Base-by-base conservation (phyloP, 2,797 vertebrate species). In the Melanotaenia trifasciata region DNA sequence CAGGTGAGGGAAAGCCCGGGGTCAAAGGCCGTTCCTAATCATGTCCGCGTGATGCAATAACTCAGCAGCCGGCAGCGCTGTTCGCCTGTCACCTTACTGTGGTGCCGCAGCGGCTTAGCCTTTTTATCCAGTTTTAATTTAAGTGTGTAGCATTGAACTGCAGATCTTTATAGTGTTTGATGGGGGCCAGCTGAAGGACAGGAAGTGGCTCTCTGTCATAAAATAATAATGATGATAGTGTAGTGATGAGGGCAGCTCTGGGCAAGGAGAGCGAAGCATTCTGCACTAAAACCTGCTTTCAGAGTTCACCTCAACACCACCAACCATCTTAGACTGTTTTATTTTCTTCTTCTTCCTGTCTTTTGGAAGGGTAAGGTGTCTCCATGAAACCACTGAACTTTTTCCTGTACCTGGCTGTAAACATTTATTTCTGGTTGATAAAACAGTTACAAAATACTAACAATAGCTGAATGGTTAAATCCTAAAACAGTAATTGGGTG, bases 161-260 rank as follows among this genome's bases (percentile, higher is more conserved):
- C 2, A 53, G 68, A 50, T 53, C 70, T 69, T 38, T 10, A 30
- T 35, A 5, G 80, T 11, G 67, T 67, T 61, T 65, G 74, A 87
- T 86, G 86, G 82, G 82, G 90, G 77, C 51, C 75, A 5, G 28
- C 61, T 84, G 87, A 92, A 93, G 91, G 92, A 85, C 91, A 70
- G 50, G 66, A 64, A 79, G 72, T 32, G 2, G 33, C 22, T 53
- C 60, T n/a, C 3, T 16, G 47, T 75, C 75, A 54, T 86, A 70
- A 84, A 86, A 76, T 22, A 58, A 16, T 72, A 79, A 84, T 78
- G 69, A 81, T 65, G 81, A 67, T 54, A 1, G 50, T 0, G 35
- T 10, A 7, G 22, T 24, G 74, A 72, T 43, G 43, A 67, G 54
- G 3, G 30, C 2, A 4, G 62, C 71, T 80, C 43, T 32, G 12